Evolutionary conservation across 2,113 vertebrate species (phyloP).

Genomic region (Chlorocebus sabaeus): DNA sequence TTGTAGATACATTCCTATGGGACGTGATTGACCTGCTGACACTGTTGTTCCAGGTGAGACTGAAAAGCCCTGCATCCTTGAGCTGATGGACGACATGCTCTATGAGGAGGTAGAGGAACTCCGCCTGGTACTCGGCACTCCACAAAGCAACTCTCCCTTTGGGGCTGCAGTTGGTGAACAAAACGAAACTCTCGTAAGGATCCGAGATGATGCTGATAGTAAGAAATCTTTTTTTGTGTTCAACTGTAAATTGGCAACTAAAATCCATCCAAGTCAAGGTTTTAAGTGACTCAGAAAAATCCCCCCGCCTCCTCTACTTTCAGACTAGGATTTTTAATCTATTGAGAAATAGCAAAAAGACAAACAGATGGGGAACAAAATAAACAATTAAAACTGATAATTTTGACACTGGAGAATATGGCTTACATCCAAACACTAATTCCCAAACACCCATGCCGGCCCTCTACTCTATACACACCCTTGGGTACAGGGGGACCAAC

Average conservation of each 20-base stretch:
- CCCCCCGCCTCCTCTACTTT: background rate
- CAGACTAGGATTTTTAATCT: background rate
- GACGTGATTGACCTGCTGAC: background rate
- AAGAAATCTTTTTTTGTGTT: constrained; percentile 74
- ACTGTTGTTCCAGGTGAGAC: constrained; percentile 87
- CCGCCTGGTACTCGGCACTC: constrained; percentile 92
- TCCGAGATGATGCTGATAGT: constrained; percentile 93
- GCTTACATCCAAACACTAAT: background rate
- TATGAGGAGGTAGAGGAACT: constrained; percentile 94
- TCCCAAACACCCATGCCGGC: background rate
- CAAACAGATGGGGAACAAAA: background rate
- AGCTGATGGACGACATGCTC: constrained; percentile 88
- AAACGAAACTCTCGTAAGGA: constrained; percentile 93
- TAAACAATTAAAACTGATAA: background rate
- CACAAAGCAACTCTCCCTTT: constrained; percentile 90
- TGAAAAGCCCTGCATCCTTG: constrained; percentile 89
- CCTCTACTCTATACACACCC: too few relatives aligned
- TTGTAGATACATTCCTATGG: fast-evolving
- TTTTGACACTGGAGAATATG: background rate
- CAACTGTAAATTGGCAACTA: background rate
- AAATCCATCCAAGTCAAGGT: background rate
- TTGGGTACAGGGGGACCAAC: background rate
- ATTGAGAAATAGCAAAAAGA: background rate
- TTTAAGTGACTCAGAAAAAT: background rate
- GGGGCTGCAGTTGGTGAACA: constrained; percentile 91